Evolutionary conservation across 1,140 invertebrate species (phyloP).

Genomic region (Pseudoatta argentina): DNA sequence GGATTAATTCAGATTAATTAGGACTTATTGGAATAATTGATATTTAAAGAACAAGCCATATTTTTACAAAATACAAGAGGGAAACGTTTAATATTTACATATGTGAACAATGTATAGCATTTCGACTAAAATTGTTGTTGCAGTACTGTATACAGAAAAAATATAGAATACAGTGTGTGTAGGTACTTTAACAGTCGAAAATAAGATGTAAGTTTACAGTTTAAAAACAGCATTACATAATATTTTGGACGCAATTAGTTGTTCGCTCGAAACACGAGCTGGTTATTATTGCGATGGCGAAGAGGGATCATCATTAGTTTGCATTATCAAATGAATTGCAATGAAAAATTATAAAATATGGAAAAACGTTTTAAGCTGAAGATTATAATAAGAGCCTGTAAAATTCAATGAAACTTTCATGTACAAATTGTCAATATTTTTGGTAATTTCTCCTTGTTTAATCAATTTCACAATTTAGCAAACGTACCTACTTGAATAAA

Average conservation of each 20-base stretch:
- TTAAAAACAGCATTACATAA: constrained; percentile 50
- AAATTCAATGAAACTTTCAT: background rate
- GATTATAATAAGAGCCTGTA: background rate
- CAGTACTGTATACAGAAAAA: constrained; percentile 34
- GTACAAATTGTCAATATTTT: background rate
- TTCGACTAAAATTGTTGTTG: constrained; percentile 45
- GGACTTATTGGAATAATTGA: background rate
- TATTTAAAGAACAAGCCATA: constrained; percentile 33
- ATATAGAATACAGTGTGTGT: constrained; percentile 30
- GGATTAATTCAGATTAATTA: background rate
- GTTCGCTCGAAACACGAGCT: background rate
- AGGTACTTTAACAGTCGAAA: constrained; percentile 3
- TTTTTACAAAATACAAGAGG: constrained; percentile 79
- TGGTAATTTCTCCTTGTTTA: background rate
- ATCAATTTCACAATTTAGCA: background rate
- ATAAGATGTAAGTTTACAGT: constrained; percentile 28
- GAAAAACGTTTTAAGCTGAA: background rate
- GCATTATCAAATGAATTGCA: background rate
- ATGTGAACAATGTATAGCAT: constrained; percentile 70
- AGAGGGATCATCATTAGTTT: background rate
- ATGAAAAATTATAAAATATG: background rate
- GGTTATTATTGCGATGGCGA: background rate
- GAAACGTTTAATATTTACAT: constrained; percentile 79
- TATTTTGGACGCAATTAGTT: constrained; percentile 63
- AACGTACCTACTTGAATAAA: background rate